A percentile compares a stretch with the other conserved stretches of the same genome.
These are phyloP conservation scores for Oncorhynchus kisutch DNA, from an alignment of 2,113 vertebrate species.

Conservation along the genomic window DNA sequence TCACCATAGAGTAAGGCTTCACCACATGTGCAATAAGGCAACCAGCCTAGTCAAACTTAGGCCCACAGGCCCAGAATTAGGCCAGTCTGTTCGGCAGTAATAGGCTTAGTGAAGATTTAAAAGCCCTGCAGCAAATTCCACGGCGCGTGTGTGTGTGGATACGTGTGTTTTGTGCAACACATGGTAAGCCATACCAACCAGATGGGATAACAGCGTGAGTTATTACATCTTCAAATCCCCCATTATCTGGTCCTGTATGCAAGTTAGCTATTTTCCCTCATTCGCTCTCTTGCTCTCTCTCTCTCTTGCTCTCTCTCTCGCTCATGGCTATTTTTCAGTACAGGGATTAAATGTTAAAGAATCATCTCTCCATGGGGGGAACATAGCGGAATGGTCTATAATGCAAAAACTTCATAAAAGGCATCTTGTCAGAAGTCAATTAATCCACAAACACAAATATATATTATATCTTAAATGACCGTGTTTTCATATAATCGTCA, in stretches of 20 bases:
- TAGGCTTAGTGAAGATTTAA: constrained; percentile 34
- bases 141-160: not conserved
- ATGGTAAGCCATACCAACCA: constrained; percentile 28
- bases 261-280: too few relatives aligned
- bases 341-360: too few relatives aligned
- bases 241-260: not conserved
- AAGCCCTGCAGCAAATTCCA: not conserved
- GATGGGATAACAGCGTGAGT: constrained; percentile 21
- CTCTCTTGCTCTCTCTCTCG: too few relatives aligned
- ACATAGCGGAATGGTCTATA: too few relatives aligned
- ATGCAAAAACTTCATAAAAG: too few relatives aligned
- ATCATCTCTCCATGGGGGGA: too few relatives aligned
- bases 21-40: not conserved
- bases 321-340: too few relatives aligned
- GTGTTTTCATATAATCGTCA: too few relatives aligned
- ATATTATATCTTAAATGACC: too few relatives aligned
- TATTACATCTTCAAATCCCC: constrained; percentile 1
- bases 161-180: constrained; percentile 6
- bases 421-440: too few relatives aligned
- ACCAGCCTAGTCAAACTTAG: not conserved
- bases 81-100: constrained; percentile 15
- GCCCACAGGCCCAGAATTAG: not conserved
- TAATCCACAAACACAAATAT: too few relatives aligned
- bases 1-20: not conserved
- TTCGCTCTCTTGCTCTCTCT: too few relatives aligned